Conservation (phyloP, 2,113 vertebrate genomes). For the Actenoides hombroni region DNA sequence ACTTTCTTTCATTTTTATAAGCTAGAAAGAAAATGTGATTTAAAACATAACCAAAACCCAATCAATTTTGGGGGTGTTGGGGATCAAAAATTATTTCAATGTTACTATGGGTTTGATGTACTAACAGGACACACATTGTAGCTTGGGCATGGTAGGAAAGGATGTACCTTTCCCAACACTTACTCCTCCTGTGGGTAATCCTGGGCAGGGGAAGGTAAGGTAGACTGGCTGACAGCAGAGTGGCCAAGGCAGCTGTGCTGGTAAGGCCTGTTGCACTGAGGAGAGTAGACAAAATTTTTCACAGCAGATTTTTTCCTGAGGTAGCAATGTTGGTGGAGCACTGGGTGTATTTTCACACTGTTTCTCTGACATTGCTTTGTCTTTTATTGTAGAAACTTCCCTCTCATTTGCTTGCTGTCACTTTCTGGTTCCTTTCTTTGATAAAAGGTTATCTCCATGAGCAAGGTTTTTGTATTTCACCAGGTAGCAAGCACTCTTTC, state of each 20-base stretch:
- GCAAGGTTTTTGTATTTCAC: neutral
- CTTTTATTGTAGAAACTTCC: neutral
- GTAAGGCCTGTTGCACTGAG: neutral
- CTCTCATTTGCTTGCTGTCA: neutral
- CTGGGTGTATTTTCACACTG: fast-evolving
- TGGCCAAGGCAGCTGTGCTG: neutral
- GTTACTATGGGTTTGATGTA: neutral
- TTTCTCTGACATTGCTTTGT: neutral
- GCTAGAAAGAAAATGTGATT: neutral
- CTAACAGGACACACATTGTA: neutral
- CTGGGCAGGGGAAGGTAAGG: neutral
- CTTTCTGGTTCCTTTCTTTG: neutral
- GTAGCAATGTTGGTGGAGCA: neutral
- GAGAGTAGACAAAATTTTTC: neutral
- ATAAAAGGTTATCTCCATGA: neutral
- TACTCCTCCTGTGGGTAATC: neutral
- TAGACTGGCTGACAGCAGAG: too few relatives aligned
- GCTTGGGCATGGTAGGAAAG: neutral
- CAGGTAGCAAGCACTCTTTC: neutral
- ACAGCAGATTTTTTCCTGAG: neutral
- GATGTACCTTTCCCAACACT: neutral
- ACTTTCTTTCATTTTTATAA: neutral
- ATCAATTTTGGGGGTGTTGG: too few relatives aligned
- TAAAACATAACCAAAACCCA: neutral
- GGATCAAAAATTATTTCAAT: neutral